Conservation (phyloP, 2,113 vertebrate species). For the Silurus glanis region DNA sequence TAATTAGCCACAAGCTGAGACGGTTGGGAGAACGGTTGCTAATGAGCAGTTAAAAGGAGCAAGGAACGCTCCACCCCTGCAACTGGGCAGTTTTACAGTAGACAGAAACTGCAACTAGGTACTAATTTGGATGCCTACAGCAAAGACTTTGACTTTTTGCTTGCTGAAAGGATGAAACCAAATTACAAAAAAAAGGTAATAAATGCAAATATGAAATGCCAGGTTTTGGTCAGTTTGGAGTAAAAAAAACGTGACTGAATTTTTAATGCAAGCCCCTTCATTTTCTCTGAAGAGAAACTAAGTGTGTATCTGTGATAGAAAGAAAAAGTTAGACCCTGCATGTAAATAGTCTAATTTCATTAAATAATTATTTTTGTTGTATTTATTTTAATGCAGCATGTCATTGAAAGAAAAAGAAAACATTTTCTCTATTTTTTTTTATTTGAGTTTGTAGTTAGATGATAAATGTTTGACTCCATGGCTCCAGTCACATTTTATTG, state of each 20-base stretch:
- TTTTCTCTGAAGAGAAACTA: neutral
- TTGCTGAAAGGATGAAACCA: neutral
- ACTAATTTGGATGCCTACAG: neutral
- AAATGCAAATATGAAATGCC: neutral
- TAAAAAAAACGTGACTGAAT: neutral
- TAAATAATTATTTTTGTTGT: too few relatives aligned
- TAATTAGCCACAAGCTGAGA: conserved; percentile 5
- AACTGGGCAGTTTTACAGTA: neutral
- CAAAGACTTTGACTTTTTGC: neutral
- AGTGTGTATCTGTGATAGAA: neutral
- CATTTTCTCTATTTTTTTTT: neutral
- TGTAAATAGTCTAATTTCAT: too few relatives aligned
- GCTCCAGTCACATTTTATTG: neutral
- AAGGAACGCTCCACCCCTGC: neutral
- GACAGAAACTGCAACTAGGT: neutral
- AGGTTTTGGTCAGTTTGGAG: neutral
- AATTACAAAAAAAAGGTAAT: neutral
- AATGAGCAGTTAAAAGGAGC: neutral
- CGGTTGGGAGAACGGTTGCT: neutral
- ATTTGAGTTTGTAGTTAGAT: neutral
- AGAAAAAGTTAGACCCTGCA: neutral
- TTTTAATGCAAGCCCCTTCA: neutral
- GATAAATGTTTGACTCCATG: neutral
- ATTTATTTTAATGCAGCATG: neutral
- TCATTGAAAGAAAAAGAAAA: neutral